Conservation (phyloP, 1,140 invertebrate genomes). For the Calycopis cecrops region DNA sequence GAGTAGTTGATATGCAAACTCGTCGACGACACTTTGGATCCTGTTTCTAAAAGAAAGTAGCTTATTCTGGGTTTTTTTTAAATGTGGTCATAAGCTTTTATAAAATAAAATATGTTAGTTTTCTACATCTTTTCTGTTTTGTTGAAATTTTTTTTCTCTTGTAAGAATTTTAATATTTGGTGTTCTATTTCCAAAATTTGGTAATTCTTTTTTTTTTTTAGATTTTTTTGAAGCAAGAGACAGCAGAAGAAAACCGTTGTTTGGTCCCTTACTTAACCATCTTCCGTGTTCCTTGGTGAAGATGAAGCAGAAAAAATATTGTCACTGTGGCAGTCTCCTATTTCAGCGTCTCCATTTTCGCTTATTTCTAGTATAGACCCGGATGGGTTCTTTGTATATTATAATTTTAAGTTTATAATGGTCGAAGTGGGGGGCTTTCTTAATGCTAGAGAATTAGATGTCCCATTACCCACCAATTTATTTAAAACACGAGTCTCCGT, state of each 20-base stretch:
- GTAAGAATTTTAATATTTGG: constrained; percentile 5
- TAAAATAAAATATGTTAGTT: constrained; percentile 22
- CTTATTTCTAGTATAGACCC: constrained; percentile 4
- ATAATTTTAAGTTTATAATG: constrained; percentile 57
- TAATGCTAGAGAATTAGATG: constrained; percentile 17
- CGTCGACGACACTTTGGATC: no score
- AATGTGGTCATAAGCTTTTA: constrained; percentile 21
- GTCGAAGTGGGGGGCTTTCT: constrained; percentile 41
- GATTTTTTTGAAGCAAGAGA: constrained; percentile 4
- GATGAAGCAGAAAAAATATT: neutral
- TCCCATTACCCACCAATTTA: constrained; percentile 18
- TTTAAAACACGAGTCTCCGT: neutral
- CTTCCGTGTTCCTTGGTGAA: neutral
- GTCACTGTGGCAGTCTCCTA: neutral
- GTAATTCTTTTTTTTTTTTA: neutral
- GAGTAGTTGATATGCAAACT: no score
- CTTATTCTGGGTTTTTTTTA: constrained; percentile 17
- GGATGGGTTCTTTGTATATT: constrained; percentile 50
- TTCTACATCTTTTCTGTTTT: neutral
- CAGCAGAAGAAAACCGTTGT: no score
- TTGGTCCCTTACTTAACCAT: neutral
- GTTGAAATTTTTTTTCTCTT: constrained; percentile 12
- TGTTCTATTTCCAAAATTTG: constrained; percentile 1
- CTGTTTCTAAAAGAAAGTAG: neutral
- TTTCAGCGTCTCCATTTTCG: neutral